These are phyloP conservation scores for Gonatopus flavifemur DNA, from an alignment of 1,140 invertebrate genomes.

Conservation along the genomic window DNA sequence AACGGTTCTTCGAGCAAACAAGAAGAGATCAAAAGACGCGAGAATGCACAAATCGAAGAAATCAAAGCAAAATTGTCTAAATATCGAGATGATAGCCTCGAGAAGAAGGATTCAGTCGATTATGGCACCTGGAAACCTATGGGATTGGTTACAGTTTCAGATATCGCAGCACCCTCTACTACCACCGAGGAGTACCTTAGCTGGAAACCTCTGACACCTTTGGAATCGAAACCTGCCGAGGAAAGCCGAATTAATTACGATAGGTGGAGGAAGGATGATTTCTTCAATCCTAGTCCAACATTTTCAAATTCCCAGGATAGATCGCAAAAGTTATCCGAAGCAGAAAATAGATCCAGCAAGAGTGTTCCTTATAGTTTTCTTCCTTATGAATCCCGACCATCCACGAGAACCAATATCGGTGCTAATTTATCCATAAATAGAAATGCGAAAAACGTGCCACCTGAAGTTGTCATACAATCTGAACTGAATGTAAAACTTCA, in stretches of 20 bases:
- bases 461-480: slow-evolving; percentile 68
- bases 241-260: slow-evolving; percentile 9
- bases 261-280: no score
- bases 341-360: background rate
- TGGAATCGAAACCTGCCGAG: background rate
- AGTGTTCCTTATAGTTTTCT: slow-evolving; percentile 31
- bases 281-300: no score
- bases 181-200: slow-evolving; percentile 32
- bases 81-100: background rate
- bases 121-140: slow-evolving; percentile 43
- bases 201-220: slow-evolving; percentile 34
- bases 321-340: slow-evolving; percentile 23
- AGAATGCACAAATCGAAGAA: slow-evolving; percentile 28
- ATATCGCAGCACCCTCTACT: slow-evolving; percentile 19
- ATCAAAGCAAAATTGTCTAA: slow-evolving; percentile 20
- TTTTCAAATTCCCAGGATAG: slow-evolving; percentile 31
- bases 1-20: slow-evolving; percentile 7
- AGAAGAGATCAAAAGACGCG: slow-evolving; percentile 26
- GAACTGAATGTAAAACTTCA: slow-evolving; percentile 50
- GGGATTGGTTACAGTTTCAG: no score
- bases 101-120: slow-evolving; percentile 16
- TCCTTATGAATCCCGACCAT: slow-evolving; percentile 35
- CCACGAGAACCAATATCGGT: slow-evolving; percentile 48
- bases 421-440: slow-evolving; percentile 49
- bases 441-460: slow-evolving; percentile 58